Evolutionary conservation across 2,888 invertebrate genomes (phyloP), one percentile per base, ranked within the genome.

Genomic region (Sipha maydis): DNA sequence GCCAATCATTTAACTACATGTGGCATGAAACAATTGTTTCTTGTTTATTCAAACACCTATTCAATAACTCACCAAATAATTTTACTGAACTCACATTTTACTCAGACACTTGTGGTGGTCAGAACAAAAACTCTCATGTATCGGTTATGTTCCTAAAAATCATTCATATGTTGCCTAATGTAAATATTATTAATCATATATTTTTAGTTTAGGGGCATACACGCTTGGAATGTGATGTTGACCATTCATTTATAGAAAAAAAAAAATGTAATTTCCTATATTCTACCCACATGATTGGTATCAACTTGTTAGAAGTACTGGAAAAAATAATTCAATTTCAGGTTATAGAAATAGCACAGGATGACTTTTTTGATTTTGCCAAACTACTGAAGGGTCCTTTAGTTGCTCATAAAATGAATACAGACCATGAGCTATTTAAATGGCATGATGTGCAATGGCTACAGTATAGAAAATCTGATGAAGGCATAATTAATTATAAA

Each of bases 1-100:
- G 73, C n/a, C 34, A 73, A 73, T 34, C 73, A 34, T 73, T 75
- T 80, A 85, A 84, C 83, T 79, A 76, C 77, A 90, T 90, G 90
- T 91, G 90, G 91, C 89, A 89, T 77, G 90, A 90, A 86, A 89
- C 89, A 77, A 88, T 83, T 77, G 90, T 90, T 48, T 90, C 90
- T 82, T 90, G 90, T 90, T 75, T 91, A 85, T 90, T 89, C 89
- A 56, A 11, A 56, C 77, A 90, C 77, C 48, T 77, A 77, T 48
- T 77, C 4, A 77, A 77, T 28, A 77, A 77, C 28, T 48, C 19
- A 56, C 48, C 77, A 28, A 28, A 48, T 48, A 77, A 48, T 77
- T 5, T 56, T 8, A 77, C 28, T 77, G 48, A 77, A 77, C n/a
- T 71, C 5, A 77, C 90, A 90, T 77, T 89, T 90, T 48, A 89